Conservation (phyloP, 2,797 vertebrate species). For the Sebastes reedi region DNA sequence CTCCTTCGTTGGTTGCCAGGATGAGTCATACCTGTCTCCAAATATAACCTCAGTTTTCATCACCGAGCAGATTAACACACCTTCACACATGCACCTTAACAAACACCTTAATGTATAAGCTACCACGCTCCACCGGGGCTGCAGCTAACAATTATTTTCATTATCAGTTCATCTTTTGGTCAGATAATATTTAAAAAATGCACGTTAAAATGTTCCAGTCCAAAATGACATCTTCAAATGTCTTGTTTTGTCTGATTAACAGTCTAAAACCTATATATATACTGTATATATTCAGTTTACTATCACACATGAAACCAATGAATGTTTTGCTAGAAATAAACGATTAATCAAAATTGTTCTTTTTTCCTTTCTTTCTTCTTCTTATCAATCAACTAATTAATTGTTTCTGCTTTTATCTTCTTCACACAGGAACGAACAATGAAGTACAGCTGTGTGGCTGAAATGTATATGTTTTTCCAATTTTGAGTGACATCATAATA, state of each 20-base stretch:
- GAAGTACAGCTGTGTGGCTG: not conserved
- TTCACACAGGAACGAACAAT: not conserved
- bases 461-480: not conserved
- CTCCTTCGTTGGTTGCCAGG: conserved; percentile 19
- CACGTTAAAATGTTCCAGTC: accelerated
- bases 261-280: not conserved
- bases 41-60: conserved; percentile 47
- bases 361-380: not conserved
- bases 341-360: not conserved
- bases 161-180: accelerated
- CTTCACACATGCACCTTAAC: not conserved
- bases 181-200: not conserved
- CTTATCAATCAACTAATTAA: not conserved
- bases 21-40: conserved; percentile 57
- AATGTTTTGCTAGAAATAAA: not conserved
- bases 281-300: not conserved
- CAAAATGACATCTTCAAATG: not conserved
- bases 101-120: not conserved
- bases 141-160: not conserved
- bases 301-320: not conserved
- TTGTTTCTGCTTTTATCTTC: not conserved
- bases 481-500: not conserved
- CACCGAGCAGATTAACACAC: conserved; percentile 14
- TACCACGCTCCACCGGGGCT: not conserved
- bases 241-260: not conserved